A percentile compares a stretch with the other conserved stretches of the same genome.
These are phyloP conservation scores for Ostrea edulis DNA, from an alignment of 1,140 invertebrate species.

Conservation along the genomic window DNA sequence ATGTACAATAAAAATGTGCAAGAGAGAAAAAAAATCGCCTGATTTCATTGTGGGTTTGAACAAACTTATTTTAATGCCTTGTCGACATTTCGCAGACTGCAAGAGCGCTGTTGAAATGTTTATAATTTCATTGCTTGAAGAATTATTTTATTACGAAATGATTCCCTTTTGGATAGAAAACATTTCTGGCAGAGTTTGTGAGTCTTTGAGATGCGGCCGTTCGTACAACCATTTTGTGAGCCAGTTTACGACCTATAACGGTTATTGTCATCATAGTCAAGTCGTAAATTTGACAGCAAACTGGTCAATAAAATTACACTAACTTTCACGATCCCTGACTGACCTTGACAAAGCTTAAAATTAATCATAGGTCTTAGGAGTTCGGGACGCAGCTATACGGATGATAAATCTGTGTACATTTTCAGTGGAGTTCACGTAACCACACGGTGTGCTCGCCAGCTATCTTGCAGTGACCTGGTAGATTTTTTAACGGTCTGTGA, in stretches of 20 bases:
- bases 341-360: constrained; percentile 22
- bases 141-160: constrained; percentile 40
- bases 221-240: constrained; percentile 17
- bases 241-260: constrained; percentile 28
- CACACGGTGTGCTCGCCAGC: not conserved
- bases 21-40: not conserved
- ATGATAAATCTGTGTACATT: not conserved
- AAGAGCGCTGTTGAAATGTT: constrained; percentile 36
- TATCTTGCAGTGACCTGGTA: not conserved
- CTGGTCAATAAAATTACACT: constrained; percentile 42
- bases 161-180: constrained; percentile 38
- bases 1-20: constrained; percentile 3
- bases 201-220: not conserved
- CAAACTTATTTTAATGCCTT: not conserved
- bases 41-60: not conserved
- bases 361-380: not conserved
- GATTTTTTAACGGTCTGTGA: constrained; percentile 16
- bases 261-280: constrained; percentile 44
- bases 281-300: constrained; percentile 40
- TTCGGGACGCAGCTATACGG: not conserved
- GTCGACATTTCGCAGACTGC: constrained; percentile 23
- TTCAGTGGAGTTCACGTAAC: not conserved
- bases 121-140: constrained; percentile 36
- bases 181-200: constrained; percentile 5
- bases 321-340: not conserved